Evolutionary conservation across 2,797 vertebrate genomes (phyloP), one percentile per base, ranked within the genome.

Genomic region (Monodelphis domestica): DNA sequence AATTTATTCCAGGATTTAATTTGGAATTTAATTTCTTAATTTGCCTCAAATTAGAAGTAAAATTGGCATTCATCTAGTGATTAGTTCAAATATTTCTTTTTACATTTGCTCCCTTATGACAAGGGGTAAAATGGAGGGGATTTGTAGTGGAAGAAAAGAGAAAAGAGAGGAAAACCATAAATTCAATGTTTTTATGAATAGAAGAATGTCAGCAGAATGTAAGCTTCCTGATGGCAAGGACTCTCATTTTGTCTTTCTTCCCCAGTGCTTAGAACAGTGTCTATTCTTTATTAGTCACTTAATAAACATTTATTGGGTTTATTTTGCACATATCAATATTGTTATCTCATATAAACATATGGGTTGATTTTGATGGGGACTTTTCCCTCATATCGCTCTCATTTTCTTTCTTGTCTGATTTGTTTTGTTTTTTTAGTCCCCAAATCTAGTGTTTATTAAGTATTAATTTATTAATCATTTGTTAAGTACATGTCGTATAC

Each of bases 1-100:
- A 91, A 91, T 56, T 52, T 5, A 63, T 57, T 78, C 9, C 29
- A 1, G 55, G 5, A 90, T 88, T 92, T 30, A 50, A 45, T 87
- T 91, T 45, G 2, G n/a, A 29, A 89, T 94, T 94, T 59, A 55
- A 51, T 54, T 92, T 78, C 21, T 94, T 53, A 26, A 38, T 93
- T 89, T 57, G 0, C 10, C 2, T 93, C 50, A 57, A 28, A 14
- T 87, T 92, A 30, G 28, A 29, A 50, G 91, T 90, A 55, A 38
- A 89, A n/a, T 30, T 53, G 29, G 55, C 17, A 70, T 9, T 50
- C 38, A 11, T 53, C 53, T 87, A 84, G 28, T 87, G 53, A 91
- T 88, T 91, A 89, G 7, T 59, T 92, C 33, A 70, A 89, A 70
- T 2, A 33, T n/a, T 89, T 95, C 4, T 17, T 63, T 33, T 38